Evolutionary conservation across 2,888 invertebrate genomes (phyloP).

Genomic region (Mythimna impura): DNA sequence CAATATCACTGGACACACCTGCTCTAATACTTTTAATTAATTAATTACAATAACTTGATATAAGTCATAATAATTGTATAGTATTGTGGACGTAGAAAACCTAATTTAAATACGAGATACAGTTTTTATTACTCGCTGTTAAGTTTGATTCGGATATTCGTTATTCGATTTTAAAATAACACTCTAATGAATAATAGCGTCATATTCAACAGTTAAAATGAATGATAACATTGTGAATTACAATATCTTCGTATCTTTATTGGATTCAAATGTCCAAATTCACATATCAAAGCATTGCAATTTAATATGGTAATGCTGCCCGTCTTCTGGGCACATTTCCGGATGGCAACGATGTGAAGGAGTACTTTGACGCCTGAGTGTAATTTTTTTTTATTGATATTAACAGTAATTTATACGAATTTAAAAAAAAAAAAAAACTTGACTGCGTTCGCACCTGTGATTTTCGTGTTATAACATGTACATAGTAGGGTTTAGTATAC

Average conservation of each 20-base stretch:
- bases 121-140: conserved; percentile 31
- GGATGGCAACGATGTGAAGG: no score
- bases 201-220: conserved; percentile 9
- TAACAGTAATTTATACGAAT: no score
- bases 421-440: no score
- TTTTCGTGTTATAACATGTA: no score
- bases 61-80: conserved; percentile 30
- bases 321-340: no score
- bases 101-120: conserved; percentile 37
- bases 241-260: conserved; percentile 3
- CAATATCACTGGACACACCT: conserved; percentile 55
- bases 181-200: conserved; percentile 1
- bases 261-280: conserved; percentile 2
- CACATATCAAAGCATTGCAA: no score
- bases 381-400: no score
- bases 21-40: conserved; percentile 53
- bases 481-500: no score
- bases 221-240: conserved; percentile 1
- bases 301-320: no score
- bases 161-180: conserved; percentile 37
- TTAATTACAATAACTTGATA: conserved; percentile 50
- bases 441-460: no score
- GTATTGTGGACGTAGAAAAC: conserved; percentile 33
- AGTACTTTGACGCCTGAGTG: no score
- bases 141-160: conserved; percentile 36